Conservation (phyloP, 2,797 vertebrate species). For the Chelonia mydas region DNA sequence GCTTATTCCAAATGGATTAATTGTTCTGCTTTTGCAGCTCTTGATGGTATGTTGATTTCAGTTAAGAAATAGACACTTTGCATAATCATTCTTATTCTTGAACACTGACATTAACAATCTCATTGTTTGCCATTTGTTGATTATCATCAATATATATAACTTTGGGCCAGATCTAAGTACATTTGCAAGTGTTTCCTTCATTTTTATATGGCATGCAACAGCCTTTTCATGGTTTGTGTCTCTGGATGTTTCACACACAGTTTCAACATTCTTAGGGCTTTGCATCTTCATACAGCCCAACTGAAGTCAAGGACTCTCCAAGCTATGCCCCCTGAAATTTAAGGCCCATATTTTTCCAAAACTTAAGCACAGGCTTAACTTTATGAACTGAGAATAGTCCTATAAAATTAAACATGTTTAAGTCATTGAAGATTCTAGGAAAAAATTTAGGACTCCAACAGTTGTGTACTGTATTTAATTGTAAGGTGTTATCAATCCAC, state of each 20-base stretch:
- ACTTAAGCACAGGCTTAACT: background rate
- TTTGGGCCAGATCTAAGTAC: background rate
- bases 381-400: too few relatives aligned
- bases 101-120: background rate
- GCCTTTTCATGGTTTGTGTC: background rate
- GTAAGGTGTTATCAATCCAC: background rate
- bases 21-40: conserved; percentile 10
- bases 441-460: fast-evolving
- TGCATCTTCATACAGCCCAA: background rate
- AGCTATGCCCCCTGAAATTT: background rate
- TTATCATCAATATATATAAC: background rate
- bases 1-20: conserved; percentile 11
- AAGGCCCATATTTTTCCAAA: background rate
- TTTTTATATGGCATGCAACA: background rate
- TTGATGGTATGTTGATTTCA: background rate
- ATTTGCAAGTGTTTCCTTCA: background rate
- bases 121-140: background rate
- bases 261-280: background rate
- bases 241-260: background rate
- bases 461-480: background rate
- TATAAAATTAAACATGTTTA: too few relatives aligned
- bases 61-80: conserved; percentile 6
- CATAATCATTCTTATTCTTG: background rate
- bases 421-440: background rate
- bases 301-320: background rate